phyloP scores from a whole-genome alignment of 2,888 invertebrate species.

The Criorhina ranunculi region DNA sequence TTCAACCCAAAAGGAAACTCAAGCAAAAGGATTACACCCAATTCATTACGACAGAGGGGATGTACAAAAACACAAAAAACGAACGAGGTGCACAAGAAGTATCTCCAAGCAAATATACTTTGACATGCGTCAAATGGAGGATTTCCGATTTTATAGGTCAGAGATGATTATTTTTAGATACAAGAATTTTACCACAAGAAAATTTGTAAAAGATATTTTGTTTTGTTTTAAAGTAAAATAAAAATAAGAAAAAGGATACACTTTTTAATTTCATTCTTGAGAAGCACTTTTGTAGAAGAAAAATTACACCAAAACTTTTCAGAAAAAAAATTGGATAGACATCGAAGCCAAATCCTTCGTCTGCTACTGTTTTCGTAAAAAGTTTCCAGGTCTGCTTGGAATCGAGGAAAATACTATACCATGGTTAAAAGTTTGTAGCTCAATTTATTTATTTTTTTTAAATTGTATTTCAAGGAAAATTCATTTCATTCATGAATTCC shows the following conservation, averaged over 20 bases:
- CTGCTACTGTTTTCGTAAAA: constrained; percentile 1
- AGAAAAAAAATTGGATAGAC: constrained; percentile 26
- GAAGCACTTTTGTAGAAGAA: neutral
- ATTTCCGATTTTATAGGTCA: constrained; percentile 71
- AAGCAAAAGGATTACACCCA: constrained; percentile 68
- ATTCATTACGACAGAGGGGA: constrained; percentile 44
- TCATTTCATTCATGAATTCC: constrained; percentile 7
- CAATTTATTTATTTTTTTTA: neutral
- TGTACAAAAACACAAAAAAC: constrained; percentile 26
- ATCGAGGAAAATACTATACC: neutral
- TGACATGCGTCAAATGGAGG: constrained; percentile 73
- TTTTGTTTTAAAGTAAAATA: neutral
- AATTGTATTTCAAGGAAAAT: constrained; percentile 14
- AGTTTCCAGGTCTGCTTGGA: constrained; percentile 11
- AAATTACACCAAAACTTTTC: constrained; percentile 5
- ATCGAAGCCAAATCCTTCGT: constrained; percentile 2
- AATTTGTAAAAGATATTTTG: constrained; percentile 14
- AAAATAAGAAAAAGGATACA: neutral
- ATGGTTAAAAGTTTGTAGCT: constrained; percentile 14
- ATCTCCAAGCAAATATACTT: constrained; percentile 67
- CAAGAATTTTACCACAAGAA: constrained; percentile 22
- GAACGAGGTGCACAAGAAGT: constrained; percentile 32
- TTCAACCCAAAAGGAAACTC: constrained; percentile 42
- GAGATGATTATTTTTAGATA: constrained; percentile 62
- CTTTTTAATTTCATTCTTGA: neutral